These are phyloP conservation scores for Meiosimyza decipiens DNA, from an alignment of 2,888 invertebrate genomes.

Conservation along the genomic window DNA sequence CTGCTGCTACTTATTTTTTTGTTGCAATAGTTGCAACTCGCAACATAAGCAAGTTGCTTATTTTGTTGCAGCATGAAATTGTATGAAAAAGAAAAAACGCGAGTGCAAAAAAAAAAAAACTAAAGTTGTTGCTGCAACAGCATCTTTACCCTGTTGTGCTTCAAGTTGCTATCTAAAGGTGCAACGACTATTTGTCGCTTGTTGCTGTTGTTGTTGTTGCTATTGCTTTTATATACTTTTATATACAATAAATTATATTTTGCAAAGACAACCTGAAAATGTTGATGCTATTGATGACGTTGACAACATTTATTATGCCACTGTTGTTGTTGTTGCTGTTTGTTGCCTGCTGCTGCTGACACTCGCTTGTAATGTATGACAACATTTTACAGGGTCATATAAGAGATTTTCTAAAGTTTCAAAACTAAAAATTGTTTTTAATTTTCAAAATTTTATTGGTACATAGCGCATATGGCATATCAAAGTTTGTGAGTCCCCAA, in stretches of 20 bases:
- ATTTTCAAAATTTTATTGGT: slow-evolving; percentile 55
- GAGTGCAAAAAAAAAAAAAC: background rate
- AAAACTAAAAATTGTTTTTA: slow-evolving; percentile 54
- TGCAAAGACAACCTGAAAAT: slow-evolving; percentile 17
- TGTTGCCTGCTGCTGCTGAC: slow-evolving; percentile 26
- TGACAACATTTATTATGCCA: slow-evolving; percentile 25
- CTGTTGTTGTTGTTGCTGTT: slow-evolving; percentile 6
- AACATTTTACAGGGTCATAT: background rate
- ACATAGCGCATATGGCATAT: background rate
- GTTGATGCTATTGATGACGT: slow-evolving; percentile 30
- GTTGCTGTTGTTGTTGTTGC: slow-evolving; percentile 7
- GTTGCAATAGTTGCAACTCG: background rate
- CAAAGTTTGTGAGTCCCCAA: background rate
- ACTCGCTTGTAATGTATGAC: slow-evolving; percentile 14
- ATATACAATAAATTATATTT: slow-evolving; percentile 15
- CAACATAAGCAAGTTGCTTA: background rate
- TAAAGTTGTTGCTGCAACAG: background rate
- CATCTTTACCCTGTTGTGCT: slow-evolving; percentile 12
- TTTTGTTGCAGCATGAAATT: background rate
- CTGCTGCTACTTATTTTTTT: background rate
- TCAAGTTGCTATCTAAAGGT: slow-evolving; percentile 27
- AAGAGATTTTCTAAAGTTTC: background rate
- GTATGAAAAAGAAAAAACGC: background rate
- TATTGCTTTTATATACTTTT: slow-evolving; percentile 20
- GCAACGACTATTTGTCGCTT: slow-evolving; percentile 22